Base-by-base conservation (phyloP, 2,797 vertebrate genomes). In the Myripristis murdjan region DNA sequence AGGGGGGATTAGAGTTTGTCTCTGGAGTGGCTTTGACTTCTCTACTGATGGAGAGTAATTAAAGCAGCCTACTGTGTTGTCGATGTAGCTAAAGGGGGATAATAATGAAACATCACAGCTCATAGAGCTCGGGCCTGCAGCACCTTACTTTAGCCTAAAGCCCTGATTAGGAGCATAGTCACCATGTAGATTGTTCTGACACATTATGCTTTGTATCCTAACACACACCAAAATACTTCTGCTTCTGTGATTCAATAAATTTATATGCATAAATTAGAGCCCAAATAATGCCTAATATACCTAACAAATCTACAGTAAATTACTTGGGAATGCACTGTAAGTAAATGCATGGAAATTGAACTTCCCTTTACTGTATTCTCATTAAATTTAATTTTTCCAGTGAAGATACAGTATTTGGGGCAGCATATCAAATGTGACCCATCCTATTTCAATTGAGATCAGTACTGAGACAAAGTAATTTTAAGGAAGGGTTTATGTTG, bases 11-110 rank as follows among this genome's bases (percentile, higher is more conserved):
- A 89, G 89, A 83, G 89, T 78, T 82, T 85, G 87, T 86, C 88
- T 89, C 91, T 91, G 84, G 92, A 91, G 89, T 92, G 84, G 87
- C 80, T 89, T 83, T 86, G 82, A 91, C 87, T 93, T 84, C 78
- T 82, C 79, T 72, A 84, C 92, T 91, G 90, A 93, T 90, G 86
- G 91, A 90, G 86, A 92, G 89, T 92, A 92, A 93, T 94, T 91
- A 93, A 92, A 93, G 87, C 83, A 75, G 85, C 91, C 88, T 90
- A 89, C 91, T 93, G 88, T 85, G 90, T 88, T 84, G 87, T 87
- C 79, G 70, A 89, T 87, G 89, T 85, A 83, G 92, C 92, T 91
- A 85, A 89, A 87, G 90, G 89, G 85, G 73, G 85, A 86, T 92
- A 88, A 89, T 92, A 91, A 91, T 86, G 88, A 89, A 91, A 87